These are phyloP conservation scores for Apogon hyalosoma DNA, from an alignment of 2,797 vertebrate genomes.

Conservation along the genomic window DNA sequence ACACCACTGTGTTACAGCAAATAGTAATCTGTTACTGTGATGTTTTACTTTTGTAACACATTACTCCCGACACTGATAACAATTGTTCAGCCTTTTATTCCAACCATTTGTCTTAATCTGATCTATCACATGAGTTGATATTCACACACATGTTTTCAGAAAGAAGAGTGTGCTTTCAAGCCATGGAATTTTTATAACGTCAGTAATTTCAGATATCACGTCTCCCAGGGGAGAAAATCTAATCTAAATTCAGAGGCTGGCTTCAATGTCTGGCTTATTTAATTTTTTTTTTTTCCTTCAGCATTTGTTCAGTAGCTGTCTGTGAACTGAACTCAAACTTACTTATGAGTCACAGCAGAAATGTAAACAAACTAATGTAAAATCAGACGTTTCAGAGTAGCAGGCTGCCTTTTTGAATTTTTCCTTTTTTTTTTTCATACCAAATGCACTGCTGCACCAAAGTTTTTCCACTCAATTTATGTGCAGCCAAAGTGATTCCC, in stretches of 20 bases:
- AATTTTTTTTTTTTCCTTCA: neutral
- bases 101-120: neutral
- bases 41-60: too few relatives aligned
- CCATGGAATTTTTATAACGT: neutral
- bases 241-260: neutral
- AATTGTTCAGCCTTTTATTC: neutral
- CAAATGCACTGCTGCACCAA: too few relatives aligned
- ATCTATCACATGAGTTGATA: neutral
- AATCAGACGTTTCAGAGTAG: too few relatives aligned
- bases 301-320: neutral
- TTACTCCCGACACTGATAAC: too few relatives aligned
- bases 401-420: too few relatives aligned
- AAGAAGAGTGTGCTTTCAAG: neutral
- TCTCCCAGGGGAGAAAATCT: neutral
- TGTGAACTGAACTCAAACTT: neutral
- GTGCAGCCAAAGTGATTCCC: too few relatives aligned
- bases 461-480: too few relatives aligned
- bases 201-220: neutral
- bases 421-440: too few relatives aligned
- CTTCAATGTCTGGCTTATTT: neutral
- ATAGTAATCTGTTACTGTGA: too few relatives aligned
- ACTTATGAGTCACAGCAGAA: neutral
- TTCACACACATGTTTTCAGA: neutral
- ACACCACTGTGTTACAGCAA: too few relatives aligned
- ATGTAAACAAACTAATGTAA: neutral